Conservation (phyloP, 2,888 invertebrate genomes). For the Choristoneura rosaceana region DNA sequence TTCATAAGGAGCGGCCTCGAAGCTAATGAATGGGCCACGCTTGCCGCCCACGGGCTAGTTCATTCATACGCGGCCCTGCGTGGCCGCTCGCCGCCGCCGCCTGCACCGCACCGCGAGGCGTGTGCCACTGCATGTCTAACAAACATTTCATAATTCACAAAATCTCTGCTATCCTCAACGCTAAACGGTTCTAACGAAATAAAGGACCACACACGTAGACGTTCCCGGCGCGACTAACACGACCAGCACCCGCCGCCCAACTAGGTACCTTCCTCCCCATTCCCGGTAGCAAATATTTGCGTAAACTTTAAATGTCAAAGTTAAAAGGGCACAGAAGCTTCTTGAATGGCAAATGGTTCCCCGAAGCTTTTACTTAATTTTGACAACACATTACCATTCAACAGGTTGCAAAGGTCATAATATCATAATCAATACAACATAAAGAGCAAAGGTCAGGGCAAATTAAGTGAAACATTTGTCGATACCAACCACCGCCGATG, state of each 20-base stretch:
- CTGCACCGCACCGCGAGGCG: conserved; percentile 43
- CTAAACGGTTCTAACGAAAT: conserved; percentile 15
- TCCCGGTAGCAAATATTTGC: conserved; percentile 1
- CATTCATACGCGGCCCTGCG: conserved; percentile 81
- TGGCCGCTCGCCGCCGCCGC: conserved; percentile 67
- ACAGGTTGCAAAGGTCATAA: conserved; percentile 74
- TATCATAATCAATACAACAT: conserved; percentile 69
- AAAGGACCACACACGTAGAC: conserved; percentile 24
- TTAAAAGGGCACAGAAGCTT: conserved; percentile 19
- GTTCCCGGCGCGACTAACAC: conserved; percentile 17
- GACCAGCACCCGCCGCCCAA: conserved; percentile 9
- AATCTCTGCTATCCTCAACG: conserved; percentile 8
- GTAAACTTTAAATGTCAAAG: conserved; percentile 35
- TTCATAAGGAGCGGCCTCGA: conserved; percentile 81
- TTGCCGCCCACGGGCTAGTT: conserved; percentile 72
- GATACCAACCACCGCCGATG: conserved; percentile 49
- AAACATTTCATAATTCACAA: conserved; percentile 28
- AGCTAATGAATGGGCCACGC: conserved; percentile 78
- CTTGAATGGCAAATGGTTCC: conserved; percentile 27
- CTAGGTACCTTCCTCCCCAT: background rate
- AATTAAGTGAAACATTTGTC: conserved; percentile 51
- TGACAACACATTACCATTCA: conserved; percentile 54
- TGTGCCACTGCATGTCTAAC: conserved; percentile 31
- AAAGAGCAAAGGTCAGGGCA: conserved; percentile 73
- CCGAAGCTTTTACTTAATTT: conserved; percentile 33